Base-by-base conservation (phyloP, 2,888 invertebrate genomes). In the Allolobophora icterica region DNA sequence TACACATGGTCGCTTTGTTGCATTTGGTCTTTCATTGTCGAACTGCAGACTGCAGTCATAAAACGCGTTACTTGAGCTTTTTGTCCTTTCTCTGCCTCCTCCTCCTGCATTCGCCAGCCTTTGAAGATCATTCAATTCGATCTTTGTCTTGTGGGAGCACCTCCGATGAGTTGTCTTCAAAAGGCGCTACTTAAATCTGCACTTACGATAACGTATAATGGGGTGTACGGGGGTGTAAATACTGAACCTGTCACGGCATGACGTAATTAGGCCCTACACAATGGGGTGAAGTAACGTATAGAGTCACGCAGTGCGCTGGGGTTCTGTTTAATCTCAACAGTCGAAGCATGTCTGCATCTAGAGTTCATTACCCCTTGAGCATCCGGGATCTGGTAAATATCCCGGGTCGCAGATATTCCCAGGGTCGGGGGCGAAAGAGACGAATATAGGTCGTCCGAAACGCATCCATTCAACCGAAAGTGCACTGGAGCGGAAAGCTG, bases 301-400 rank as follows among this genome's bases (percentile, higher is more conserved):
- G n/a, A 4, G 71, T 71, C 13, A 71, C 0, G 71, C 11, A 71
- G 71, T 71, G n/a, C 71, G 13, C 11, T 71, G 30, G 71, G n/a
- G 52, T 19, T 71, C 71, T 71, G 71, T 30, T 71, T n/a, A n/a
- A n/a, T 71, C 30, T 71, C 71, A 1, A 11, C 71, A n/a, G 71
- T 11, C 5, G n/a, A 71, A 71, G n/a, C 8, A n/a, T 0, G 52
- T 52, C 52, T 71, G 71, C 71, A 11, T n/a, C n/a, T 71, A 6
- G 17, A 17, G n/a, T n/a, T 71, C 71, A 71, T 71, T 71, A n/a
- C 71, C 71, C 71, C 71, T 3, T 8, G 17, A 30, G 17, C n/a
- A n/a, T n/a, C 71, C 71, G 71, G 71, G 71, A n/a, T 71, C 71
- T 71, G 71, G 71, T 71, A n/a, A 17, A 71, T 71, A n/a, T 71